Base-by-base conservation (phyloP, 1,140 invertebrate genomes). In the Dreissena polymorpha region DNA sequence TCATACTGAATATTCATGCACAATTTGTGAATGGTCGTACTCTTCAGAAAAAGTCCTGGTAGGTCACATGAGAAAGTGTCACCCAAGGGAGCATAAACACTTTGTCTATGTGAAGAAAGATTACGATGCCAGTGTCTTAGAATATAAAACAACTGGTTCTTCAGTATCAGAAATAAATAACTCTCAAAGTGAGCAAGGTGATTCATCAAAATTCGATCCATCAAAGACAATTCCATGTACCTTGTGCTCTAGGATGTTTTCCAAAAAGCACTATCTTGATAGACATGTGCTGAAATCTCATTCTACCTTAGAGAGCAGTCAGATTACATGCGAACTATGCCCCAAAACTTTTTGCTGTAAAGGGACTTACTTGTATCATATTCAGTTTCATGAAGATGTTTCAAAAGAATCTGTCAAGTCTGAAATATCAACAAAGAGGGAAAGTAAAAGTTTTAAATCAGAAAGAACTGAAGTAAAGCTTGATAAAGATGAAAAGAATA, bases 21-120 rank as follows among this genome's bases (percentile, higher is more conserved):
- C 72, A 53, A 73, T 81, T 49, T 81, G 78, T 67, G 51, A 81
- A 27, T 81, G 78, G 78, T 81, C 78, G 0, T 81, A 81, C 49
- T 81, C 78, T 21, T 72, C 53, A 23, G 70, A 73, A 27, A 71
- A 64, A 21, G 57, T 69, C n/a, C 25, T 82, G 10, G 68, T 74
- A 14, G 68, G 64, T 16, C 79, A 82, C n/a, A 82, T 82, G 71
- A 39, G 69, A 16, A 74, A 60, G 21, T 60, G 57, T 60, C 57
- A 60, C 57, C 57, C 57, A 23, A 82, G 74, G 53, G 72, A 82
- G 25, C 72, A 74, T n/a, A 73, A 82, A 64, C 23, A 78, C 23
- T 78, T 69, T 57, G 76, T 69, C 3, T 78, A 64, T 68, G 60
- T 72, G 70, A 72, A 72, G 49, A 72, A 72, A 51, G 49, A 13